Conservation (phyloP, 2,888 invertebrate species). For the Stenodema calcarata region DNA sequence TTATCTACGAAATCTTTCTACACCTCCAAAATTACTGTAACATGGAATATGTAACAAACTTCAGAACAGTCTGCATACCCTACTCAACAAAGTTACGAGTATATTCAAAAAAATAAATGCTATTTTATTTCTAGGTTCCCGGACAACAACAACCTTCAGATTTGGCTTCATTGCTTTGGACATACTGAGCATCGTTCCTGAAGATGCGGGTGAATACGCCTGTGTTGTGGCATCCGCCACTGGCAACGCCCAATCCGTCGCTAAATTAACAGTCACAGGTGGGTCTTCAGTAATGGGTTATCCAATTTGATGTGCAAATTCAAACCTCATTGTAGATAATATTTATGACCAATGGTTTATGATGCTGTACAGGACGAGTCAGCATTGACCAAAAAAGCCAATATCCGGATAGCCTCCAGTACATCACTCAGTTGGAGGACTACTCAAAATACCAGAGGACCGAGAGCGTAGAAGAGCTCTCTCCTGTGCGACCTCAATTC, state of each 20-base stretch:
- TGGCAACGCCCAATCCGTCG: conserved; percentile 86
- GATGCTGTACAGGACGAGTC: conserved; percentile 65
- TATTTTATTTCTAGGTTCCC: conserved; percentile 75
- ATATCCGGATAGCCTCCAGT: conserved; percentile 89
- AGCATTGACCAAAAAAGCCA: conserved; percentile 87
- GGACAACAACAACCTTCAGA: conserved; percentile 93
- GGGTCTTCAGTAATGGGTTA: not conserved
- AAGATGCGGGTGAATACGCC: conserved; percentile 89
- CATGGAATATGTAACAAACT: too few species aligned
- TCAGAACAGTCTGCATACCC: too few species aligned
- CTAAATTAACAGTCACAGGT: conserved; percentile 77
- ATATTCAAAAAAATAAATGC: not conserved
- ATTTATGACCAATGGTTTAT: not conserved
- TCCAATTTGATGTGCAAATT: not conserved
- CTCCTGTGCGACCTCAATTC: conserved; percentile 83
- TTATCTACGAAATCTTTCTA: not conserved
- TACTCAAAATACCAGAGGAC: conserved; percentile 85
- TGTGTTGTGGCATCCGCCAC: conserved; percentile 87
- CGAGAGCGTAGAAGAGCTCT: conserved; percentile 82
- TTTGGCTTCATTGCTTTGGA: conserved; percentile 97
- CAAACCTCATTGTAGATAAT: not conserved
- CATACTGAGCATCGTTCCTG: conserved; percentile 81
- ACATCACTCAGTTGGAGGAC: conserved; percentile 89
- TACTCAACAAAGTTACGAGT: too few species aligned
- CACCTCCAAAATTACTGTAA: too few species aligned